Evolutionary conservation across 2,888 invertebrate species (phyloP).

Genomic region (Phragmatobia fuliginosa): DNA sequence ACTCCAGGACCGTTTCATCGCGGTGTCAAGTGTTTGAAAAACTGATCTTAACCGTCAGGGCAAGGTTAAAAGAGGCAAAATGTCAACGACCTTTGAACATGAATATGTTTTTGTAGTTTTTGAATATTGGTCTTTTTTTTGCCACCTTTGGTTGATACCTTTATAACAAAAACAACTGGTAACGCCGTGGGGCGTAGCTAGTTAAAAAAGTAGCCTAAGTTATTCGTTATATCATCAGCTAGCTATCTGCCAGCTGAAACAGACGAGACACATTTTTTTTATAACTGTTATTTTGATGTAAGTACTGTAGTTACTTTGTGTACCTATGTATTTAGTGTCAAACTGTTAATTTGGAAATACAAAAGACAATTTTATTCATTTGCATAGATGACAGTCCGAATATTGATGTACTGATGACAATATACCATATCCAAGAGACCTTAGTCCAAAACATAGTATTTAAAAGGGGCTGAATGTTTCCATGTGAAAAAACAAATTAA

Average conservation of each 20-base stretch:
- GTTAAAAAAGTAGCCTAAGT: no score
- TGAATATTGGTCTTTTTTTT: not conserved
- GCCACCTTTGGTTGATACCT: no score
- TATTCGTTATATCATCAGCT: no score
- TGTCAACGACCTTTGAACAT: constrained; percentile 33
- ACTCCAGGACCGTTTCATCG: constrained; percentile 28
- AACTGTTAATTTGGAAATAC: no score
- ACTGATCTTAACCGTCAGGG: constrained; percentile 18
- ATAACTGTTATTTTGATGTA: no score
- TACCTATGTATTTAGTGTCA: no score
- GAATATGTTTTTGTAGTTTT: not conserved
- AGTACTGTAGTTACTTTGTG: no score
- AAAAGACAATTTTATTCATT: no score
- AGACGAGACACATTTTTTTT: no score
- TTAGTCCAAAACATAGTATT: not conserved
- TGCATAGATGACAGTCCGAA: not conserved
- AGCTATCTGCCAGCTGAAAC: no score
- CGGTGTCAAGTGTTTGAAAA: constrained; percentile 33
- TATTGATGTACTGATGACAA: not conserved
- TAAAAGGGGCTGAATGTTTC: not conserved
- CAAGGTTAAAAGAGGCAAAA: constrained; percentile 13
- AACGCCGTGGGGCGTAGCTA: no score
- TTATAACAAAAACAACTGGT: no score
- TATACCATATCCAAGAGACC: not conserved
- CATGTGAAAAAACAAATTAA: not conserved